phyloP scores from a whole-genome alignment of 2,797 vertebrate genomes.

The Esox lucius region DNA sequence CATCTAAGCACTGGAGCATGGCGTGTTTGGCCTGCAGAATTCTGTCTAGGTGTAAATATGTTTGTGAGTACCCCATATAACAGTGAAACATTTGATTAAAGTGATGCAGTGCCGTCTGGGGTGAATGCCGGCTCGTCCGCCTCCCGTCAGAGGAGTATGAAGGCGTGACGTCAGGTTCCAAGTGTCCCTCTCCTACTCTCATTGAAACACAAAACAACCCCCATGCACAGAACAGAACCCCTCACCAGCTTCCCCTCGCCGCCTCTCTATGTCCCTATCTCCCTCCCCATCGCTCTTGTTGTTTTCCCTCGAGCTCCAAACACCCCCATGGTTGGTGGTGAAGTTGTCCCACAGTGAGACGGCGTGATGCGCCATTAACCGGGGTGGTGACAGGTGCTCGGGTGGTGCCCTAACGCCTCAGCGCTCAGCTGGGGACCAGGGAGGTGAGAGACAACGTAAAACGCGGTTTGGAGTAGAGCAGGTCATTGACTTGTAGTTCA shows the following conservation, averaged over 20 bases:
- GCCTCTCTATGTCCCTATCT: conserved; percentile 48
- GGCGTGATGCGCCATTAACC: conserved; percentile 73
- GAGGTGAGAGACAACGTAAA: background rate
- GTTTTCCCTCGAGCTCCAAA: conserved; percentile 55
- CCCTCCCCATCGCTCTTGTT: conserved; percentile 30
- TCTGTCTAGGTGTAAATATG: no score
- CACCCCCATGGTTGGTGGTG: conserved; percentile 65
- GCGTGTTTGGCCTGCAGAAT: background rate
- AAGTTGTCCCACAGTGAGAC: conserved; percentile 57
- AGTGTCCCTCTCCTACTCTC: conserved; percentile 52
- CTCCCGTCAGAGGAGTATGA: conserved; percentile 58
- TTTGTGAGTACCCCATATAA: no score
- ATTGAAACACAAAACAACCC: conserved; percentile 51
- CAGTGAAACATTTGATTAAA: no score
- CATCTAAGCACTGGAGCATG: conserved; percentile 50
- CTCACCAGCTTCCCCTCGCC: background rate
- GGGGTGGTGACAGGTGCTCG: conserved; percentile 70
- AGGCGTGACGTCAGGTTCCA: conserved; percentile 57
- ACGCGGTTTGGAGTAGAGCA: no score
- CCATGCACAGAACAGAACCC: conserved; percentile 51
- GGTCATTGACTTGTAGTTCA: no score
- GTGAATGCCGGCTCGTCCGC: conserved; percentile 32
- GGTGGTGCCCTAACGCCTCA: conserved; percentile 61
- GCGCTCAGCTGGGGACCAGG: conserved; percentile 17
- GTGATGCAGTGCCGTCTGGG: conserved; percentile 48